A percentile compares a stretch with the other conserved stretches of the same genome.
These are phyloP conservation scores for Doryteuthis pealeii DNA, from an alignment of 1,140 invertebrate species.

Conservation along the genomic window DNA sequence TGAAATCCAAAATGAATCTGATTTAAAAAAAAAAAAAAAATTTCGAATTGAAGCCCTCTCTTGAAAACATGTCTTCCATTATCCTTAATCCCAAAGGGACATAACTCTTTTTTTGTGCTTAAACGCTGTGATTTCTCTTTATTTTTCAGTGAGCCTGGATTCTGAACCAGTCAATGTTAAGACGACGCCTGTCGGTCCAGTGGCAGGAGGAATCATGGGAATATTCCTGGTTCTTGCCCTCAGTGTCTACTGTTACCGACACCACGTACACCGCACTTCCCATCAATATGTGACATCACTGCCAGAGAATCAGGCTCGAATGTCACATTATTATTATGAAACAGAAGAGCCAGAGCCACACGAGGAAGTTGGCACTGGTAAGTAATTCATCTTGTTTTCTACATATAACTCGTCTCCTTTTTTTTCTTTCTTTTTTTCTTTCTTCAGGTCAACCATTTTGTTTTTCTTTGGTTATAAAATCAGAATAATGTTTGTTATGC, in stretches of 20 bases:
- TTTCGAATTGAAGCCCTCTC: too few species aligned
- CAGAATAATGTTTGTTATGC: too few species aligned
- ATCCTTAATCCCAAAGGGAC: too few species aligned
- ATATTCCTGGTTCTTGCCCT: constrained; percentile 67
- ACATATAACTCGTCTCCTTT: not conserved
- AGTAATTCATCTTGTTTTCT: constrained; percentile 15
- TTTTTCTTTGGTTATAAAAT: too few species aligned
- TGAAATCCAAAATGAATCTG: too few species aligned
- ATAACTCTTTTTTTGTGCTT: too few species aligned
- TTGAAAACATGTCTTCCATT: too few species aligned
- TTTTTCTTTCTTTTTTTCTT: too few species aligned
- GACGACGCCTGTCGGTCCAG: constrained; percentile 67
- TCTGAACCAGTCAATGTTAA: constrained; percentile 61
- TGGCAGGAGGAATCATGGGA: constrained; percentile 69
- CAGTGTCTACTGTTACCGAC: constrained; percentile 69
- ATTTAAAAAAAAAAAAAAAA: too few species aligned
- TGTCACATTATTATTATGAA: constrained; percentile 61
- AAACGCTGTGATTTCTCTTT: too few species aligned
- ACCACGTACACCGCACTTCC: constrained; percentile 58
- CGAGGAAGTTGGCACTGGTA: constrained; percentile 49
- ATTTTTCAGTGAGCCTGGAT: constrained; percentile 60
- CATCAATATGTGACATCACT: constrained; percentile 55
- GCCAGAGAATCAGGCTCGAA: constrained; percentile 54
- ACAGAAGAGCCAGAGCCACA: constrained; percentile 61
- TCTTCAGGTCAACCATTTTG: too few species aligned